Conservation (phyloP, 1,140 invertebrate species). For the Anastrepha obliqua region DNA sequence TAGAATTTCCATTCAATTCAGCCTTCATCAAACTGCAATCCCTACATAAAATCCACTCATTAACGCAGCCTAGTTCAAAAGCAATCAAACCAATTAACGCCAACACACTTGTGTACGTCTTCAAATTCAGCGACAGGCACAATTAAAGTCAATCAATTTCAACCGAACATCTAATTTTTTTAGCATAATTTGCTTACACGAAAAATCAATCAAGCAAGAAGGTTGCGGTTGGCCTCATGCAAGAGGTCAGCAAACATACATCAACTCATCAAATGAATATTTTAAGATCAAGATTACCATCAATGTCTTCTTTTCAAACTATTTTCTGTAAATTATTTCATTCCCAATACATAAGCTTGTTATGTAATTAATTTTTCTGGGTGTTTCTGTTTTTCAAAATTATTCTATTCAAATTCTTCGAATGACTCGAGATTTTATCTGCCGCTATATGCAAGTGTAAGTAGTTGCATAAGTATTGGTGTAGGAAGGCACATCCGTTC, state of each 20-base stretch:
- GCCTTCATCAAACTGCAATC: background rate
- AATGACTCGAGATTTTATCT: background rate
- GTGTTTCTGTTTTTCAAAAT: too few relatives aligned
- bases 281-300: conserved; percentile 8
- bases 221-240: background rate
- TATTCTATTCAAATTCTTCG: background rate
- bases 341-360: too few relatives aligned
- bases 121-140: background rate
- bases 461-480: background rate
- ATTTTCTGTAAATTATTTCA: too few relatives aligned
- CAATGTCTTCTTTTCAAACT: background rate
- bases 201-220: conserved; percentile 37
- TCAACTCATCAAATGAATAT: background rate
- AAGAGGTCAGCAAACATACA: background rate
- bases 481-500: background rate
- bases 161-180: background rate
- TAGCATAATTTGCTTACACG: background rate
- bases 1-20: background rate
- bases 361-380: too few relatives aligned
- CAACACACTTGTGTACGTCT: background rate
- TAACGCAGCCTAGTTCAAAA: background rate
- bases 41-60: too few relatives aligned
- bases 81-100: background rate
- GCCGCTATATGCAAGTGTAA: background rate
- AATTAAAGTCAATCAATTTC: conserved; percentile 11